Evolutionary conservation across 2,113 vertebrate genomes (phyloP).

Genomic region (Pristiophorus japonicus): DNA sequence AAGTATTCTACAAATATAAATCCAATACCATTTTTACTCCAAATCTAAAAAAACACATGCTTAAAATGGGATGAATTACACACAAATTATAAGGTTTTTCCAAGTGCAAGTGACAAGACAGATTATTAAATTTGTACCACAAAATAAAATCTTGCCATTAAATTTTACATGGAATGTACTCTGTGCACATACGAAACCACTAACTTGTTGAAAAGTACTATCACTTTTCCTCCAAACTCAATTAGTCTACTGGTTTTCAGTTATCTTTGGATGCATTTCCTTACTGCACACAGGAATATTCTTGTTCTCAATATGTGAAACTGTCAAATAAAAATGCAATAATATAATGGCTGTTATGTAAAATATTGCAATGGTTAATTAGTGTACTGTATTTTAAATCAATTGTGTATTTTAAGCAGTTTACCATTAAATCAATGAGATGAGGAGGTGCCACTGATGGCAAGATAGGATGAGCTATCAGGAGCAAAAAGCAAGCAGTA

Average conservation of each 20-base stretch:
- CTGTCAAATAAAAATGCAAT: neutral
- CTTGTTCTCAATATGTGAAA: neutral
- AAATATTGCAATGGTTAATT: neutral
- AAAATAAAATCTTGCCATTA: neutral
- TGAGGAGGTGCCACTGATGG: neutral
- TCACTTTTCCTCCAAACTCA: neutral
- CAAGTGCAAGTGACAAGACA: neutral
- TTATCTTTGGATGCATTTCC: neutral
- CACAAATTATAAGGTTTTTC: neutral
- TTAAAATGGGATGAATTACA: neutral
- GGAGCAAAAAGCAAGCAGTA: neutral
- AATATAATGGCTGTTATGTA: neutral
- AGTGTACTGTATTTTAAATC: neutral
- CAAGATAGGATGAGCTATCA: neutral
- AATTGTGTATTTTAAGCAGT: neutral
- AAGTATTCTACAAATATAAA: neutral
- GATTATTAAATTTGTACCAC: no score
- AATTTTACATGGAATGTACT: neutral
- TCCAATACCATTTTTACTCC: neutral
- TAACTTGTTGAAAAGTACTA: neutral
- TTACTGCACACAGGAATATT: neutral
- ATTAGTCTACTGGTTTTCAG: neutral
- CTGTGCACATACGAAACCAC: neutral
- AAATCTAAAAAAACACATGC: neutral
- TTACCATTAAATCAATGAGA: neutral